Percentiles rank a stretch among this genome's conserved stretches.
These are phyloP conservation scores for Penaeus japonicus DNA, from an alignment of 1,140 invertebrate genomes.

Conservation along the genomic window DNA sequence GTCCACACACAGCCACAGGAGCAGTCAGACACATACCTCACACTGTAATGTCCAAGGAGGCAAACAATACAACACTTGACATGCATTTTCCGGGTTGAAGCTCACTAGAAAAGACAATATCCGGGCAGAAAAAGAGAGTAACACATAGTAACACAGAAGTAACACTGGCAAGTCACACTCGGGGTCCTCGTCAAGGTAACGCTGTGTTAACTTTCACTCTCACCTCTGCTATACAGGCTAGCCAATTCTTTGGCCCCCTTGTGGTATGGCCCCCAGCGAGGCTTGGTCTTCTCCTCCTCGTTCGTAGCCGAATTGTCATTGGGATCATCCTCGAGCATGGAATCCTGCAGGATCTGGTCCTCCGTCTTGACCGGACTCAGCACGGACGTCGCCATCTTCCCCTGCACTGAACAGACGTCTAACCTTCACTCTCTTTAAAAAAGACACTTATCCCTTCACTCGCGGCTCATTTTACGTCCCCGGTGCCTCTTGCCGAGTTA, in stretches of 20 bases:
- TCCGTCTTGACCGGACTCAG: slow-evolving; percentile 64
- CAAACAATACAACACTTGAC: too few relatives aligned
- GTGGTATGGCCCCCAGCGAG: slow-evolving; percentile 93
- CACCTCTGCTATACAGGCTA: slow-evolving; percentile 91
- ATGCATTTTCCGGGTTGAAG: too few relatives aligned
- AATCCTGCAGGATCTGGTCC: slow-evolving; percentile 82
- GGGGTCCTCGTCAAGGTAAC: not conserved
- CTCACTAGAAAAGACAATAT: too few relatives aligned
- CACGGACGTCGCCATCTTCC: slow-evolving; percentile 48
- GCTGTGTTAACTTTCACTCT: slow-evolving; percentile 54
- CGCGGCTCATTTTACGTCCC: not conserved
- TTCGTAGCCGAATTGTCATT: slow-evolving; percentile 82
- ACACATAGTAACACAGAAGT: too few relatives aligned
- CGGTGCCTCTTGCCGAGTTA: not conserved
- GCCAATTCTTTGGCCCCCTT: slow-evolving; percentile 93
- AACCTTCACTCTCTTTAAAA: slow-evolving; percentile 16
- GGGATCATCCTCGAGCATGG: slow-evolving; percentile 92
- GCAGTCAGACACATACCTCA: too few relatives aligned
- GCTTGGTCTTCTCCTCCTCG: slow-evolving; percentile 69
- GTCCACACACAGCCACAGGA: too few relatives aligned
- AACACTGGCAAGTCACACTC: not conserved
- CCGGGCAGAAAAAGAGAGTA: too few relatives aligned
- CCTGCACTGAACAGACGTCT: slow-evolving; percentile 4
- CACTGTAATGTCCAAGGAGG: too few relatives aligned
- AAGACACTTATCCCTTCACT: not conserved